These are phyloP conservation scores for Eupeodes corollae DNA, from an alignment of 1,140 invertebrate species.

Conservation along the genomic window DNA sequence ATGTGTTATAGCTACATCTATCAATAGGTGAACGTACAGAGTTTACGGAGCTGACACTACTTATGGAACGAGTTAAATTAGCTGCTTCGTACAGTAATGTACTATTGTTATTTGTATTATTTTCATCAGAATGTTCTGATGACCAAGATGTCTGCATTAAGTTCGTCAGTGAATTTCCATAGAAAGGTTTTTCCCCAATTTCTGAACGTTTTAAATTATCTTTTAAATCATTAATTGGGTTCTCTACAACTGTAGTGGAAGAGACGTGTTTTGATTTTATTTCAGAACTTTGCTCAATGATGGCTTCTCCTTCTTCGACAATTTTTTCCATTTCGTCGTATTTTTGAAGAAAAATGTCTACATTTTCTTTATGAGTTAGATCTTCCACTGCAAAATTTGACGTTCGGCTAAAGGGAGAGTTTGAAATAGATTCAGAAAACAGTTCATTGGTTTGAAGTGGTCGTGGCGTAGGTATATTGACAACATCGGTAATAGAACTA, in stretches of 20 bases:
- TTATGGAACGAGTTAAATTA: conserved; percentile 15
- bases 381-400: conserved; percentile 19
- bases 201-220: background rate
- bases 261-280: conserved; percentile 9
- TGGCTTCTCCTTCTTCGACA: conserved; percentile 13
- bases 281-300: background rate
- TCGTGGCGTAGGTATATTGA: conserved; percentile 36
- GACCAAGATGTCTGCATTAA: conserved; percentile 35
- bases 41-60: conserved; percentile 18
- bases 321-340: conserved; percentile 31
- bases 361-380: conserved; percentile 21
- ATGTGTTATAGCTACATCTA: conserved; percentile 29
- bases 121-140: conserved; percentile 10
- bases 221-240: conserved; percentile 3
- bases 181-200: background rate
- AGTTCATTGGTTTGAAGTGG: conserved; percentile 29
- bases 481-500: conserved; percentile 46
- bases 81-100: conserved; percentile 4
- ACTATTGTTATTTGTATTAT: conserved; percentile 9
- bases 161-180: conserved; percentile 26
- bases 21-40: conserved; percentile 21
- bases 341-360: conserved; percentile 28
- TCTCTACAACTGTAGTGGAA: conserved; percentile 11
- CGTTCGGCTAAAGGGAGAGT: conserved; percentile 26
- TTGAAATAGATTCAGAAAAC: conserved; percentile 33